These are phyloP conservation scores for Leptinotarsa texana DNA, from an alignment of 1,140 invertebrate genomes.

Conservation along the genomic window DNA sequence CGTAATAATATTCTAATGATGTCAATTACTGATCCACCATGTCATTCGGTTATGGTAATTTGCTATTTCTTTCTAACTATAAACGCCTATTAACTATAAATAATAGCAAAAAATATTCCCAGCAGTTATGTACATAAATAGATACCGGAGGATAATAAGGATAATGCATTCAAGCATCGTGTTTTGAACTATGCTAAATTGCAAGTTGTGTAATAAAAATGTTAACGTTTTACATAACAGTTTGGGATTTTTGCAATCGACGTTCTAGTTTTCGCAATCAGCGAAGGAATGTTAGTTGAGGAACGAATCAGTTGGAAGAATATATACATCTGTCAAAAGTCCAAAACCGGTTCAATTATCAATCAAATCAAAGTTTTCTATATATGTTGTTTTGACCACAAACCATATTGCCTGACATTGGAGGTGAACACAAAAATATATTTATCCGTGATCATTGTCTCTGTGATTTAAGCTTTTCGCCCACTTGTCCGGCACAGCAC, in stretches of 20 bases:
- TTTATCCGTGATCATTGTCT: too few species aligned
- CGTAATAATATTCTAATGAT: slow-evolving; percentile 1
- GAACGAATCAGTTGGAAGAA: too few species aligned
- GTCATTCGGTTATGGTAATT: slow-evolving; percentile 1
- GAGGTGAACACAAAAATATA: too few species aligned
- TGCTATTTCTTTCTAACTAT: neutral
- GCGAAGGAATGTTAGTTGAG: too few species aligned
- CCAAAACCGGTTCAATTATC: too few species aligned
- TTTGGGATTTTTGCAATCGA: neutral
- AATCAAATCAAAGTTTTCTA: too few species aligned
- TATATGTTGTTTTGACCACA: too few species aligned
- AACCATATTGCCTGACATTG: too few species aligned
- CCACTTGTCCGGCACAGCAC: too few species aligned
- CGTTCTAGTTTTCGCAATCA: neutral
- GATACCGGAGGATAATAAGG: neutral
- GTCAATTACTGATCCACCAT: neutral
- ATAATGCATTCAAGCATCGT: slow-evolving; percentile 5
- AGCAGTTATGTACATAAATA: slow-evolving; percentile 1
- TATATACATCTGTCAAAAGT: too few species aligned
- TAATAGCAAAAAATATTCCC: slow-evolving; percentile 2
- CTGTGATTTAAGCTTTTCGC: too few species aligned
- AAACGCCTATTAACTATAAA: neutral
- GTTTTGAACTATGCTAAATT: slow-evolving; percentile 3
- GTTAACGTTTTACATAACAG: neutral
- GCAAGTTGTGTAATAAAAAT: neutral